phyloP scores from a whole-genome alignment of 2,888 invertebrate genomes.

The Drosophila cyrtoloma region DNA sequence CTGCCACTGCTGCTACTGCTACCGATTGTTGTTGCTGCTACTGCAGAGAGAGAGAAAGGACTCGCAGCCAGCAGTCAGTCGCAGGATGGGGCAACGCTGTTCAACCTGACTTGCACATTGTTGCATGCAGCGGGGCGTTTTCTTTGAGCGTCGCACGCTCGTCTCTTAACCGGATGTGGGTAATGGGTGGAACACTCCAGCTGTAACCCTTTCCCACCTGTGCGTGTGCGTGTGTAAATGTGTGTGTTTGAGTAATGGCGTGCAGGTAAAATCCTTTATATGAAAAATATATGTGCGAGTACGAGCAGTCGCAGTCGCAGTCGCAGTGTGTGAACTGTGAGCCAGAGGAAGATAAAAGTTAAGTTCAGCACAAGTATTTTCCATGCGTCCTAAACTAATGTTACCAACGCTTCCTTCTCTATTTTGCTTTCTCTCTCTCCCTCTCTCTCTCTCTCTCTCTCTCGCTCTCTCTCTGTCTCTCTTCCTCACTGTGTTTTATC shows the following conservation, averaged over 20 bases:
- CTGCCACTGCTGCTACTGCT: not conserved
- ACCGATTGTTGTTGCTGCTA: not conserved
- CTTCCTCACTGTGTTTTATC: constrained; percentile 1
- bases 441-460: constrained; percentile 7
- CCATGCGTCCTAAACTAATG: constrained; percentile 56
- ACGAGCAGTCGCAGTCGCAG: constrained; percentile 9
- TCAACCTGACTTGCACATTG: constrained; percentile 73
- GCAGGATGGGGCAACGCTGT: constrained; percentile 38
- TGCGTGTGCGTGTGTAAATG: constrained; percentile 9
- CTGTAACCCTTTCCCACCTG: constrained; percentile 33
- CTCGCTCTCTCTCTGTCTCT: not conserved
- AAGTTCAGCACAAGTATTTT: constrained; percentile 70
- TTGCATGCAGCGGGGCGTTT: constrained; percentile 71
- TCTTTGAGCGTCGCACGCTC: constrained; percentile 62
- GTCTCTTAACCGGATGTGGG: constrained; percentile 17
- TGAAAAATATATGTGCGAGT: constrained; percentile 29
- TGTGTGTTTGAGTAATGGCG: constrained; percentile 57
- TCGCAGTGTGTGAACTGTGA: constrained; percentile 10
- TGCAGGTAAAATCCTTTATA: constrained; percentile 62
- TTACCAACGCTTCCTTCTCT: constrained; percentile 30
- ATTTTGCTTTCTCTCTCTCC: constrained; percentile 9
- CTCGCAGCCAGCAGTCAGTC: constrained; percentile 31
- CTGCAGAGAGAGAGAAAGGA: not conserved
- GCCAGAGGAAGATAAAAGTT: constrained; percentile 56
- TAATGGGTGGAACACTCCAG: constrained; percentile 17